Conservation (phyloP, 2,888 invertebrate species). For the Rhimphoctona megacephalus region DNA sequence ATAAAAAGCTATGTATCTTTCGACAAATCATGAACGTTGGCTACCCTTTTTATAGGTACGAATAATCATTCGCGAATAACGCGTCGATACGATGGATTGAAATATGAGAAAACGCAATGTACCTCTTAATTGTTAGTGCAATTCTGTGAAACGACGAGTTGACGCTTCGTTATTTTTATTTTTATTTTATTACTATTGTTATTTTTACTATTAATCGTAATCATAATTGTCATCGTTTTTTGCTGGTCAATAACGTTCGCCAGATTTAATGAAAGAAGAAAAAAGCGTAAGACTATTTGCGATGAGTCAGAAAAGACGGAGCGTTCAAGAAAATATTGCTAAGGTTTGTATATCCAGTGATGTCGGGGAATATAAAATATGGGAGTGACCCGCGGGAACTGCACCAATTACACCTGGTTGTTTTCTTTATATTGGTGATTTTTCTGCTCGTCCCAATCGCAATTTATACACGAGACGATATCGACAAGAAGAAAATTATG, state of each 20-base stretch:
- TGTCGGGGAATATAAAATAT: slow-evolving; percentile 64
- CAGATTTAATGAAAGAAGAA: not conserved
- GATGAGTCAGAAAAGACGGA: slow-evolving; percentile 46
- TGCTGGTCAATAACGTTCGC: slow-evolving; percentile 37
- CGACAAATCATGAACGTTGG: not conserved
- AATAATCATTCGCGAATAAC: slow-evolving; percentile 65
- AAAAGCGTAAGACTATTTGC: slow-evolving; percentile 34
- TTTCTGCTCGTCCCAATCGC: slow-evolving; percentile 4
- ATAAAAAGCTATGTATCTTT: not conserved
- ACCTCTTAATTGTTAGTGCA: slow-evolving; percentile 10
- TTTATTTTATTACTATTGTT: slow-evolving; percentile 19
- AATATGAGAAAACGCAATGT: slow-evolving; percentile 46
- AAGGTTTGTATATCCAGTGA: slow-evolving; percentile 71
- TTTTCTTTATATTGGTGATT: slow-evolving; percentile 44
- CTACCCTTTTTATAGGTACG: not conserved
- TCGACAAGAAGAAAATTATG: slow-evolving; percentile 2
- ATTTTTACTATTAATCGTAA: slow-evolving; percentile 2
- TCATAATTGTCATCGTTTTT: slow-evolving; percentile 3
- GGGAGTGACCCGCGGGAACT: slow-evolving; percentile 72
- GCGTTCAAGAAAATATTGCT: slow-evolving; percentile 2
- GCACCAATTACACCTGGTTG: slow-evolving; percentile 31
- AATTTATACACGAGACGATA: slow-evolving; percentile 9
- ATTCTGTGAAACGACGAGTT: slow-evolving; percentile 46
- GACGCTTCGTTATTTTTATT: slow-evolving; percentile 33
- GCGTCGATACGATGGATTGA: slow-evolving; percentile 70